These are phyloP conservation scores for Phlogophora meticulosa DNA, from an alignment of 2,888 invertebrate species.

Conservation along the genomic window DNA sequence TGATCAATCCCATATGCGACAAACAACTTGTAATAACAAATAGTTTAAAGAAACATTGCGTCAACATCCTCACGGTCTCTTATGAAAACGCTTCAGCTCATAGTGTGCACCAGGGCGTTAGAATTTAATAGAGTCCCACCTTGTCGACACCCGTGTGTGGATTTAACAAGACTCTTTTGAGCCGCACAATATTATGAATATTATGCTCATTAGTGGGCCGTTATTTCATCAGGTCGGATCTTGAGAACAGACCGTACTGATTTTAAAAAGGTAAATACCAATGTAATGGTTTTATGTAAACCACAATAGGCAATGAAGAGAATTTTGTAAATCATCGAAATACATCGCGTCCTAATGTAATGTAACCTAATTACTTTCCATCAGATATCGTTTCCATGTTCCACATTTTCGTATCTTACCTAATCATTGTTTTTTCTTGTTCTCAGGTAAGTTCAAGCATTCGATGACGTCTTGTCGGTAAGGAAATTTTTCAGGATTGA, in stretches of 20 bases:
- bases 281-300: constrained; percentile 17
- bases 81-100: constrained; percentile 50
- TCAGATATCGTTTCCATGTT: too few species aligned
- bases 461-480: constrained; percentile 2
- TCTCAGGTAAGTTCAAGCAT: constrained; percentile 51
- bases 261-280: constrained; percentile 24
- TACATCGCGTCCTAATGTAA: background rate
- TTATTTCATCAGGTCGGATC: constrained; percentile 71
- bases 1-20: too few species aligned
- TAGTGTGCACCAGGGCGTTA: constrained; percentile 78
- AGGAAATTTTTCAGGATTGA: background rate
- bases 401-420: background rate
- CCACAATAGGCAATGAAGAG: background rate
- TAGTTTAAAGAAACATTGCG: too few species aligned
- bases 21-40: too few species aligned
- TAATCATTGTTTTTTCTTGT: constrained; percentile 20
- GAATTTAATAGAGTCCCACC: constrained; percentile 89
- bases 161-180: constrained; percentile 88
- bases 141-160: constrained; percentile 83
- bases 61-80: background rate
- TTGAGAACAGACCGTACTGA: constrained; percentile 24
- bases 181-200: constrained; percentile 87
- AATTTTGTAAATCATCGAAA: background rate
- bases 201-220: constrained; percentile 89
- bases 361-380: too few species aligned